Percentiles rank a stretch among this genome's conserved stretches.
These are phyloP conservation scores for Colletes collaris DNA, from an alignment of 2,888 invertebrate genomes.

Conservation along the genomic window DNA sequence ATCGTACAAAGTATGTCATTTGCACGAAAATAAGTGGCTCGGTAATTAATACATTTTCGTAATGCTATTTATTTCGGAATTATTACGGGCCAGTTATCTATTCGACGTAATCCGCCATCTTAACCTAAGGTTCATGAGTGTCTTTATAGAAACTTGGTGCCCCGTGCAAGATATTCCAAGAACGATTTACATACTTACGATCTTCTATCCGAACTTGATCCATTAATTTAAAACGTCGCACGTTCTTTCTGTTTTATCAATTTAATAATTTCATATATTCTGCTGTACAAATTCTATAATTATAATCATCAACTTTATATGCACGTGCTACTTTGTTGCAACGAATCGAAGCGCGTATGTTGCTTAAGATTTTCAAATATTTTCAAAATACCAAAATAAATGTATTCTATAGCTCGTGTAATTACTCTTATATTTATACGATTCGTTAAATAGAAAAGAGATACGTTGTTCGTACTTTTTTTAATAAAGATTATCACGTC, in stretches of 20 bases:
- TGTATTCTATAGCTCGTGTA: no score
- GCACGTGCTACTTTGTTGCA: not conserved
- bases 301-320: not conserved
- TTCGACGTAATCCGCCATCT: slow-evolving; percentile 64
- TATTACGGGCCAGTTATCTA: slow-evolving; percentile 61
- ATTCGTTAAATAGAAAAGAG: no score
- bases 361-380: not conserved
- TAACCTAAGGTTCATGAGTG: slow-evolving; percentile 53
- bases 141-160: not conserved
- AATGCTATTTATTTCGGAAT: slow-evolving; percentile 58
- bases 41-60: slow-evolving; percentile 43
- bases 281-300: not conserved
- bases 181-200: not conserved
- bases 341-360: not conserved
- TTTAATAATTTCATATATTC: not conserved
- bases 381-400: no score
- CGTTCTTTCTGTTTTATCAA: not conserved
- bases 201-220: not conserved
- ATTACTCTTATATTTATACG: no score
- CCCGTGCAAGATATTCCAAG: slow-evolving; percentile 14
- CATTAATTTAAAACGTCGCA: not conserved
- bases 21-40: slow-evolving; percentile 35
- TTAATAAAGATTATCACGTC: no score
- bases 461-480: no score
- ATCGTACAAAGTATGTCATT: slow-evolving; percentile 49